A percentile compares a stretch with the other conserved stretches of the same genome.
Evolutionary conservation across 2,797 vertebrate species (phyloP).

Genomic region (Pelochelys cantorii): DNA sequence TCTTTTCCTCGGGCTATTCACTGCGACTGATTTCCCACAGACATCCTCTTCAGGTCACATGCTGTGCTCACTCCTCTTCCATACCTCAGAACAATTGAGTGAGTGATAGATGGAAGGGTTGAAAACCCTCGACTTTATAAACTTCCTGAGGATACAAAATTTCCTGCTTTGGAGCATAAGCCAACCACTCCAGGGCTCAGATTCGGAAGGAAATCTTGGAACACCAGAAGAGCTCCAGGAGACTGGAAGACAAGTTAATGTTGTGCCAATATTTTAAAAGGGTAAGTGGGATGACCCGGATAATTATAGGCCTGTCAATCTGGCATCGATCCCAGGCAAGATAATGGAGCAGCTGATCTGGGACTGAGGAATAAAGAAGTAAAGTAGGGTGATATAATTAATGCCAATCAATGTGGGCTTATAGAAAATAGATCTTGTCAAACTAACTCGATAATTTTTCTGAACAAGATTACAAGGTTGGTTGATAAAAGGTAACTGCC

Average conservation of each 20-base stretch:
- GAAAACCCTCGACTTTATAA: neutral
- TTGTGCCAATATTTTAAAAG: neutral
- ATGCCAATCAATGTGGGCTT: neutral
- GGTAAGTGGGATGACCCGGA: neutral
- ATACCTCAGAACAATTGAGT: conserved; percentile 7
- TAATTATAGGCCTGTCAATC: neutral
- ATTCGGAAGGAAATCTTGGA: neutral
- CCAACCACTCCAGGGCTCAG: neutral
- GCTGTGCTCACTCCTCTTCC: neutral
- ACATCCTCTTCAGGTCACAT: conserved; percentile 18
- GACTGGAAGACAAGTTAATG: neutral
- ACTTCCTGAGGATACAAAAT: conserved; percentile 1
- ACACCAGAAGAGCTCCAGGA: neutral
- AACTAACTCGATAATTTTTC: neutral
- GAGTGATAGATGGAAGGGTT: neutral
- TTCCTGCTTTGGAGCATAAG: neutral
- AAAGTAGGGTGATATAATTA: neutral
- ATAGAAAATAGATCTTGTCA: neutral
- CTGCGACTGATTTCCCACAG: conserved; percentile 35
- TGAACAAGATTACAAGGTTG: neutral
- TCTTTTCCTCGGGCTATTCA: conserved; percentile 19
- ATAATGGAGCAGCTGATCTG: neutral
- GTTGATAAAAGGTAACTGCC: neutral
- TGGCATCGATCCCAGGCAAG: neutral
- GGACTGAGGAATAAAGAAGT: neutral